phyloP scores from a whole-genome alignment of 2,797 vertebrate genomes.

The Chloroceryle inda region DNA sequence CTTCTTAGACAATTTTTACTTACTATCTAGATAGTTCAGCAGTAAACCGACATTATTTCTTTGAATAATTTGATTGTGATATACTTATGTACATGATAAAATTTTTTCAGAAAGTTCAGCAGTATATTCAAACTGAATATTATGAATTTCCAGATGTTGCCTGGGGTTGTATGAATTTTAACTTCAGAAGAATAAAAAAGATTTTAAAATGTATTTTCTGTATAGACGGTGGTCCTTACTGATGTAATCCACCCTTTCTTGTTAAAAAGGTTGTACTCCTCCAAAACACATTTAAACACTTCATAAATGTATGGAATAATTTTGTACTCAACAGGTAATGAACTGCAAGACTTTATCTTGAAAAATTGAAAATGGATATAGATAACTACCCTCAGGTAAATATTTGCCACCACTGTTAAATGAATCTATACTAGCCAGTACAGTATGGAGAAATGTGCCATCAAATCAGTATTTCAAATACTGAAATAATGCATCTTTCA shows the following conservation, averaged over 20 bases:
- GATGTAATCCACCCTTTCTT: neutral
- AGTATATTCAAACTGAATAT: neutral
- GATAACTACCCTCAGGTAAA: neutral
- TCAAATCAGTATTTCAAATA: neutral
- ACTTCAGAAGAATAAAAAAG: neutral
- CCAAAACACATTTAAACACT: neutral
- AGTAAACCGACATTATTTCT: neutral
- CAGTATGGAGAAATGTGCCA: neutral
- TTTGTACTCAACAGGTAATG: neutral
- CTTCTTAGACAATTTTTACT: neutral
- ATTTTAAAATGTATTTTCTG: neutral
- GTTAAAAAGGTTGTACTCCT: neutral
- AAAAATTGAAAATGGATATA: neutral
- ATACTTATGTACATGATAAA: rapidly evolving
- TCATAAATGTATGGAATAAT: neutral
- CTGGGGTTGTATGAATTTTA: neutral
- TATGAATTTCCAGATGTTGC: neutral
- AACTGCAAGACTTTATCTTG: neutral
- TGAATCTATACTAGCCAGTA: neutral
- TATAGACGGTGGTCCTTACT: neutral
- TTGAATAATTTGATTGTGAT: neutral
- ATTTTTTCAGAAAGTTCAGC: neutral
- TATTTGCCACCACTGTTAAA: neutral
- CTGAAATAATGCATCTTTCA: neutral
- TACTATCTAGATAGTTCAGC: neutral